Evolutionary conservation across 2,113 vertebrate genomes (phyloP), one percentile per base, ranked within the genome.

Genomic region (Lophius piscatorius): DNA sequence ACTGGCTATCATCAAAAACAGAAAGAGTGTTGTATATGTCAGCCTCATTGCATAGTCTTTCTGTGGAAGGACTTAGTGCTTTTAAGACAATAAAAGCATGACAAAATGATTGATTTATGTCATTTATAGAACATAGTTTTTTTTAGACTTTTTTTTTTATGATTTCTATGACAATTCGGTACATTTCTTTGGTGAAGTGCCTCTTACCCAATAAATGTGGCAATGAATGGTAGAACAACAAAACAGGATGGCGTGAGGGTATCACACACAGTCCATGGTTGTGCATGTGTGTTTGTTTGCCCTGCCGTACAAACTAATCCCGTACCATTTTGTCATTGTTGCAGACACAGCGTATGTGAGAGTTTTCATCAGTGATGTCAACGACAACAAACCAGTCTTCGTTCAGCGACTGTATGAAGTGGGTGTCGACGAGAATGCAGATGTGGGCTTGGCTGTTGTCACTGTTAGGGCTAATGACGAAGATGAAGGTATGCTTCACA

Each of bases 311-410:
- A 18, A 4, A 66, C 69, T 82, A 62, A 75, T 78, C 61, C 59
- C 34, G 35, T 58, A 26, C 63, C 38, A 2, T 66, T 62, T 68
- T 76, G 56, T 78, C 59, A 8, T 76, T 80, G 52, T 51, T 74
- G 79, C 84, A 95, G 93, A 95, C 88, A 94, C 92, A 0, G 93
- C 92, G 9, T 93, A 93, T 14, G 92, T 94, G 87, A 91, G 87
- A 6, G 51, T 96, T 82, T 93, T 93, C 85, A 88, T 96, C 92
- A 95, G 91, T 4, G 94, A 96, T n/a, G 90, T 95, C 78, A 95
- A 95, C 35, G 94, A 96, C 91, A 96, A 96, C 93, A 94, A 93
- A 62, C 94, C 94, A 0, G 51, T 90, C 56, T 97, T 94, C 52
- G 81, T 89, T 70, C 94, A 90, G 70, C 81, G 87, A 0, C 82